Evolutionary conservation across 1,140 invertebrate genomes (phyloP).

Genomic region (Aphis gossypii): DNA sequence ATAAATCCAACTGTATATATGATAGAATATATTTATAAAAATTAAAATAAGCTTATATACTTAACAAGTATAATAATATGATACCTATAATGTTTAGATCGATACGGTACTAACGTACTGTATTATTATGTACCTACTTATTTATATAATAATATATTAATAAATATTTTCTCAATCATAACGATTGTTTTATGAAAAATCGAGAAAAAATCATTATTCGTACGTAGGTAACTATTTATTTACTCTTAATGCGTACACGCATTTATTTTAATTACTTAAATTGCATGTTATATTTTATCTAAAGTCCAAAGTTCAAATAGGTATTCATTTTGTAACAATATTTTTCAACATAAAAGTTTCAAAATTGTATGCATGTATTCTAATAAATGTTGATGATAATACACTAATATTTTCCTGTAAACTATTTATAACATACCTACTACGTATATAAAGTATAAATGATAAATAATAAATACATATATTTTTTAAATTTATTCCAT

Average conservation of each 20-base stretch:
- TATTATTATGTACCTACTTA: no score
- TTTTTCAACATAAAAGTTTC: neutral
- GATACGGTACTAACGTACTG: no score
- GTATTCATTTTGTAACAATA: neutral
- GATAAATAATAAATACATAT: neutral
- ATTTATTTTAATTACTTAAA: conserved; percentile 7
- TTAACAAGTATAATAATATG: neutral
- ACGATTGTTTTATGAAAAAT: neutral
- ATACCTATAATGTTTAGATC: no score
- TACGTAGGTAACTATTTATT: neutral
- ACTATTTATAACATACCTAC: neutral
- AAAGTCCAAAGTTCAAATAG: neutral
- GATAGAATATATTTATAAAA: neutral
- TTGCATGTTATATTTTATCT: neutral
- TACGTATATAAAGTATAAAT: neutral
- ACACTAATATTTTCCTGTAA: neutral
- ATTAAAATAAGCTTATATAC: neutral
- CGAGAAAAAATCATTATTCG: neutral
- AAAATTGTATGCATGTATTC: neutral
- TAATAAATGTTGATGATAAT: no score
- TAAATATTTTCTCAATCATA: neutral
- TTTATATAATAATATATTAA: no score
- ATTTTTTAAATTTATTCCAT: neutral
- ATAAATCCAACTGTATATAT: neutral
- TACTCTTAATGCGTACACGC: neutral